Evolutionary conservation across 2,888 invertebrate species (phyloP), one percentile per base, ranked within the genome.

Genomic region (Chorisops tibialis): DNA sequence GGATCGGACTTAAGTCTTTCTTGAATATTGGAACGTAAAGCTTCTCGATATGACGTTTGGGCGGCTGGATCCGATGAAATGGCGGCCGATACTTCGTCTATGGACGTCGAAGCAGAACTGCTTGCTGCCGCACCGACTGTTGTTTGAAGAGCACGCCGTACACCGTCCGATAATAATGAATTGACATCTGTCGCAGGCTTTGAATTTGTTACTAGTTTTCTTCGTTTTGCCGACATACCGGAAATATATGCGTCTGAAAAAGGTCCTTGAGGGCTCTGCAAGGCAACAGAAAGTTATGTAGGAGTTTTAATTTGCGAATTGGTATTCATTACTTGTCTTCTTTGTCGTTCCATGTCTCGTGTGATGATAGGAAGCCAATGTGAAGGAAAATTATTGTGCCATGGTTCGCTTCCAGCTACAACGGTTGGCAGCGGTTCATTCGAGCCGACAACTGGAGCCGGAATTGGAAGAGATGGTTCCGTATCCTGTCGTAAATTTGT

Each of bases 291-390:
- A 30, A 24, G 41, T 38, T 18, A 12, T 41, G 38, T 49, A 48
- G 30, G 30, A 30, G 9, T 1, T 24, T 2, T 7, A 30, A 30
- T 30, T 30, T 30, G 24, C 9, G 30, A 2, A 80, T 74, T 65
- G 85, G 84, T 51, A 83, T 78, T 58, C 86, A 81, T 76, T 93
- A 80, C 74, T 65, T 85, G 84, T 51, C 83, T 78, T 58, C 86
- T 81, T 76, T 93, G 94, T 61, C 84, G 80, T 69, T 86, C 84
- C 51, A 87, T 82, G 76, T 96, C 96, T 63, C 87, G 83, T 7
- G 88, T 84, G 66, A 96, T 90, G 66, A 94, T 88, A 7, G 94
- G 93, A 65, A 93, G 87, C 96, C 95, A 96, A 65, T 88, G 88
- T 83, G 85, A 69, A 60, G 86, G 85, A 71, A 86, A 82, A 75